Evolutionary conservation across 2,888 invertebrate species (phyloP), one percentile per base, ranked within the genome.

Genomic region (Cheilosia urbana): DNA sequence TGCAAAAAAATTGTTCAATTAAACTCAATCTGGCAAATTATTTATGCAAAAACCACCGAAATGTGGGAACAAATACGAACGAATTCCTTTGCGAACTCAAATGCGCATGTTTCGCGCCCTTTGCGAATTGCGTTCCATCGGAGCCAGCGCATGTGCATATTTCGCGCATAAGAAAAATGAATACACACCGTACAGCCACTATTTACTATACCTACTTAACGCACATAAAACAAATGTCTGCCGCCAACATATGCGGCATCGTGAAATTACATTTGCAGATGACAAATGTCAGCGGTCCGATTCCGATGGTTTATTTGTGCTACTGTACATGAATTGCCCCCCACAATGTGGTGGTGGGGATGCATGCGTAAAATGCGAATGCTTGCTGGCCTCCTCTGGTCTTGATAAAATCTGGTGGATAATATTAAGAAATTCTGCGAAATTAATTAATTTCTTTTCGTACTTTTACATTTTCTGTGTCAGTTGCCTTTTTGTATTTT

Each of bases 391-490:
- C n/a, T 49, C n/a, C 17, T 19, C 34, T 24, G 15, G 11, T 21
- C 49, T 42, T 49, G 45, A 53, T 37, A 47, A 7, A 17, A 27
- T 49, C 40, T 49, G 11, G 11, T 40, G 34, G 17, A 60, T 45
- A n/a, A 21, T 55, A 58, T 71, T 9, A 53, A 71, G 65, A 45
- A 81, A 60, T 76, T 82, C 65, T 65, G 69, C 34, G 65, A 65
- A 65, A 66, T 71, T 63, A 76, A 76, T 81, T 71, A 58, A 21
- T 47, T 71, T 76, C 63, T 24, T 13, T 49, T n/a, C 24, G 24
- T 21, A 21, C 30, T 27, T 30, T 30, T 4, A 27, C 7, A 24
- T n/a, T 79, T 30, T 19, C 58, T 69, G 60, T 60, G 71, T 49
- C 58, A 60, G 37, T 49, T 49, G 19, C 17, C 37, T 42, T 69